Base-by-base conservation (phyloP, 2,888 invertebrate genomes). In the Campopleginae sp. region DNA sequence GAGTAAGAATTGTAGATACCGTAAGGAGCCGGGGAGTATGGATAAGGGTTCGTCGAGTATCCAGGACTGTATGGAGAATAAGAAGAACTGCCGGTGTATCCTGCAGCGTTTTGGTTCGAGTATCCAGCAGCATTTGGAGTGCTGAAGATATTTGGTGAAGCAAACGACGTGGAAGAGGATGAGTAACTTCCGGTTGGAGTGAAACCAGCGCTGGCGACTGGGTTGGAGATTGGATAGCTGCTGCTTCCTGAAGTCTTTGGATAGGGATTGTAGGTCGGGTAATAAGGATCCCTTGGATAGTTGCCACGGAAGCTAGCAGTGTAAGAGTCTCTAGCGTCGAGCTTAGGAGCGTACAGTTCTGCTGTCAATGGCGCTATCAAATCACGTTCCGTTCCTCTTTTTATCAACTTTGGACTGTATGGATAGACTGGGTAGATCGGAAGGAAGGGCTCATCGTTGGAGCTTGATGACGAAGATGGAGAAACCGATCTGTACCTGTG, bases 361-460 rank as follows among this genome's bases (percentile, higher is more conserved):
- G 93, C 87, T 2, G 89, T 89, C 46, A 92, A 84, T 66, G 91
- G 91, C 3, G 89, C 79, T 0, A 80, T 42, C 12, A 87, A 54
- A 4, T 91, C 88, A 33, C 88, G 89, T 5, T 93, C 93, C 14
- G 89, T 80, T 2, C 92, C 93, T 4, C 93, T 90, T 79, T 93
- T 93, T 44, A 92, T 91, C 84, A 93, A 70, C 79, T 93, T 93
- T 0, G 92, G 92, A 78, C 84, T 92, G 88, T 93, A 93, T 4
- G 93, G 92, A 70, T 92, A 93, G 12, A 90, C 84, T 0, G 93
- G 93, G 70, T 90, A 90, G 82, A 93, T 93, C 44, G 93, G 93
- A 10, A 93, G 86, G 66, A 93, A 93, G 3, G 93, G 93, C 71
- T 92, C 92, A 79, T 93, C 90, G 76, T 93, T 93, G 1, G 91